These are phyloP conservation scores for Oxyteleia sp. DNA, from an alignment of 2,888 invertebrate genomes.

Conservation along the genomic window DNA sequence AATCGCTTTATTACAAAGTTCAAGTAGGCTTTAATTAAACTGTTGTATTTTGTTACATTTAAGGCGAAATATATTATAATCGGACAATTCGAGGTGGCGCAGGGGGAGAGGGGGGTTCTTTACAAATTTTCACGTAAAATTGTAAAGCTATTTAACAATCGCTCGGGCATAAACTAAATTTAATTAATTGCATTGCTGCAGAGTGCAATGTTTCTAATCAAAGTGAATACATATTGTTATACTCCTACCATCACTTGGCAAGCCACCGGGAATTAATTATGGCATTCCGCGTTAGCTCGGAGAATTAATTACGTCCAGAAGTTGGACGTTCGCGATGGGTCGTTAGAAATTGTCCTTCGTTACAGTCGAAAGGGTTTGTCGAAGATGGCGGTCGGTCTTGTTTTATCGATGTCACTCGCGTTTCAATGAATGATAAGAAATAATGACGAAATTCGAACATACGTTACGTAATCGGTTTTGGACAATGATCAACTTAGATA, in stretches of 20 bases:
- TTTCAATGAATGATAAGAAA: conserved; percentile 46
- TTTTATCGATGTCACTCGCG: conserved; percentile 59
- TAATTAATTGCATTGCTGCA: conserved; percentile 85
- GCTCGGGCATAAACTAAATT: conserved; percentile 84
- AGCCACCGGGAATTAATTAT: conserved; percentile 87
- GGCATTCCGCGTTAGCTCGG: conserved; percentile 87
- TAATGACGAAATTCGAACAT: conserved; percentile 38
- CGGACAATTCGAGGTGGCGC: too few species aligned
- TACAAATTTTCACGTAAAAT: too few species aligned
- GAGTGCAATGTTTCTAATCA: conserved; percentile 83
- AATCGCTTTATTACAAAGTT: too few species aligned
- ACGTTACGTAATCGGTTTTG: conserved; percentile 11
- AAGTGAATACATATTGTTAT: conserved; percentile 85
- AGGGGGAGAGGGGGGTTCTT: too few species aligned
- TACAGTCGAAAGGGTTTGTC: conserved; percentile 75
- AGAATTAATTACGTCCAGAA: conserved; percentile 87
- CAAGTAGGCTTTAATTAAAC: too few species aligned
- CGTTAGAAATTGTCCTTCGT: conserved; percentile 83
- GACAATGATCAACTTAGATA: too few species aligned
- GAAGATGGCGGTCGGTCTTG: conserved; percentile 63
- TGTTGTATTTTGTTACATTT: too few species aligned
- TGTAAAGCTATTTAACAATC: too few species aligned
- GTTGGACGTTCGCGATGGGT: conserved; percentile 85
- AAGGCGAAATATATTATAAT: too few species aligned
- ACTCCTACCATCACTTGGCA: conserved; percentile 78